Percentiles rank a stretch among this genome's conserved stretches.
phyloP scores from a whole-genome alignment of 2,113 vertebrate species.

The Alexandromys fortis region DNA sequence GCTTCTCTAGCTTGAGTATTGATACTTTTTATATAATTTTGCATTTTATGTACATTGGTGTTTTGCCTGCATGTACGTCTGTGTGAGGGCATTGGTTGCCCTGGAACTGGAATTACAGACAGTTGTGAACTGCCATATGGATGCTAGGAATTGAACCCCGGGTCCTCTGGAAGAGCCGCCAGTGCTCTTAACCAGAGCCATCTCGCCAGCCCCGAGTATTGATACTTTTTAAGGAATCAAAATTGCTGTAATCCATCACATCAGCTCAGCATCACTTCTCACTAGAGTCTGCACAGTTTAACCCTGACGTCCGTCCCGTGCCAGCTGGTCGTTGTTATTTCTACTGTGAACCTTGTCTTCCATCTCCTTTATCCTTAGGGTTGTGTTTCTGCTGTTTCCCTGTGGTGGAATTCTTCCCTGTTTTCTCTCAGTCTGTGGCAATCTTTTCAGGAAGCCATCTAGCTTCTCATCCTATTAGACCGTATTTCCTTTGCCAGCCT shows the following conservation, averaged over 20 bases:
- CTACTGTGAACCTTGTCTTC: not conserved
- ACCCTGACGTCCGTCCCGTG: not conserved
- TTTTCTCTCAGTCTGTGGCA: conserved; percentile 10
- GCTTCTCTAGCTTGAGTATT: not conserved
- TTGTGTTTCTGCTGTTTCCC: not conserved
- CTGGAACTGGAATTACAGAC: too few species aligned
- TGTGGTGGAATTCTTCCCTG: conserved; percentile 1
- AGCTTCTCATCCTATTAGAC: not conserved
- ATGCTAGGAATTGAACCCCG: too few species aligned
- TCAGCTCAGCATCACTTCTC: not conserved
- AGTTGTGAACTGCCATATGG: too few species aligned
- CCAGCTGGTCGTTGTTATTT: not conserved
- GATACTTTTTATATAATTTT: not conserved
- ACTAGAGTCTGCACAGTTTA: not conserved
- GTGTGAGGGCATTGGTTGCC: too few species aligned
- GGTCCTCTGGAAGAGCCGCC: too few species aligned
- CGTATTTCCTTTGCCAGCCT: not conserved
- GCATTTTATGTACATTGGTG: too few species aligned
- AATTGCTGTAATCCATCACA: not conserved
- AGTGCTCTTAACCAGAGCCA: too few species aligned
- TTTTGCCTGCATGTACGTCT: too few species aligned
- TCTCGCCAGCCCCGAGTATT: not conserved
- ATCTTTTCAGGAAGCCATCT: conserved; percentile 2
- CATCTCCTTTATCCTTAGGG: conserved; percentile 8
- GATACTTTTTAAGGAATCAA: not conserved